Evolutionary conservation across 1,140 invertebrate genomes (phyloP).

Genomic region (Aphelenchoides avenae): DNA sequence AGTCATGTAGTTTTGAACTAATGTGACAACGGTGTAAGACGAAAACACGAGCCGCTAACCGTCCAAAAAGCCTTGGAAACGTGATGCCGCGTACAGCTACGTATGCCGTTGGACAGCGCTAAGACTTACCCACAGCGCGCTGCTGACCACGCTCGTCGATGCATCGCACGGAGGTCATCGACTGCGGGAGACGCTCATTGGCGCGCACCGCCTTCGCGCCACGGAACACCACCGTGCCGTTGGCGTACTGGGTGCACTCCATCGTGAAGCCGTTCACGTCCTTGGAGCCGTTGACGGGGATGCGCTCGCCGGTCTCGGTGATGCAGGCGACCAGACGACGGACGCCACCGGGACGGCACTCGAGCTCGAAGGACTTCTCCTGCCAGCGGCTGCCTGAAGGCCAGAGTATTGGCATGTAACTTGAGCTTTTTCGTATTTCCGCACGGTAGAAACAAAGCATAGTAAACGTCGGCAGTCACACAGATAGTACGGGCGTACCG

Average conservation of each 20-base stretch:
- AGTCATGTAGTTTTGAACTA: too few relatives aligned
- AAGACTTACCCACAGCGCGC: constrained; percentile 2
- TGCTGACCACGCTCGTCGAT: constrained; percentile 16
- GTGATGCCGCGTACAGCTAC: too few relatives aligned
- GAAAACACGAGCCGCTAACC: too few relatives aligned
- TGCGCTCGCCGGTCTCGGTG: constrained; percentile 31
- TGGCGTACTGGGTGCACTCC: constrained; percentile 35
- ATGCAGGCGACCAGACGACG: constrained; percentile 30
- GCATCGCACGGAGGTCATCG: constrained; percentile 6
- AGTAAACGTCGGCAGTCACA: too few relatives aligned
- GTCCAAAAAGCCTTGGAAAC: too few relatives aligned
- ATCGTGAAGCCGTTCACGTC: constrained; percentile 36
- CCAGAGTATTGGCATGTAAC: too few relatives aligned
- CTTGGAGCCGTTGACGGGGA: constrained; percentile 30
- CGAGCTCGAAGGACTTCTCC: constrained; percentile 49
- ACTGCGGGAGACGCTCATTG: background rate
- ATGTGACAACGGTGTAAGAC: too few relatives aligned
- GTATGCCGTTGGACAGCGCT: too few relatives aligned
- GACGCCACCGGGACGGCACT: constrained; percentile 39
- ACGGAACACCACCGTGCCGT: constrained; percentile 47
- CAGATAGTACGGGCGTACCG: too few relatives aligned
- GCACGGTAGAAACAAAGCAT: too few relatives aligned
- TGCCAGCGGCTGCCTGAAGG: constrained; percentile 36
- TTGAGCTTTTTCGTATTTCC: too few relatives aligned
- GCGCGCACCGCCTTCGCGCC: constrained; percentile 32